Conservation (phyloP, 2,888 invertebrate genomes). For the Dyspetes luteomarginatus region DNA sequence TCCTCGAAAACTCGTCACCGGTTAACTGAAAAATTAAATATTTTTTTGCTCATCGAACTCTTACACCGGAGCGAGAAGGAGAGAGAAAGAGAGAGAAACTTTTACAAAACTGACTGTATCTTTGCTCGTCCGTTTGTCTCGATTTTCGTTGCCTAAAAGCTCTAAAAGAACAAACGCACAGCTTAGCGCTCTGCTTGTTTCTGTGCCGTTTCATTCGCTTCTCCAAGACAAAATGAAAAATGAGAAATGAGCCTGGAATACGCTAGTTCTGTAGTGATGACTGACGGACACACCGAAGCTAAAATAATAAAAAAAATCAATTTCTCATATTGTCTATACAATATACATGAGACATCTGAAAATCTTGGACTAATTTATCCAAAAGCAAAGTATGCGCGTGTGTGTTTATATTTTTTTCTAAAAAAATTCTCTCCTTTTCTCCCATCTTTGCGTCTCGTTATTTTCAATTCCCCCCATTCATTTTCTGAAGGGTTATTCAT, state of each 20-base stretch:
- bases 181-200: too few relatives aligned
- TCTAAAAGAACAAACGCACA: too few relatives aligned
- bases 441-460: too few relatives aligned
- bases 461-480: too few relatives aligned
- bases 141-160: too few relatives aligned
- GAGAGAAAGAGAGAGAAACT: neutral
- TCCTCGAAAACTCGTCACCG: conserved; percentile 56
- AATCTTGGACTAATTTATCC: conserved; percentile 22
- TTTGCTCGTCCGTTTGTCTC: too few relatives aligned
- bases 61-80: neutral
- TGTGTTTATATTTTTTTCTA: neutral
- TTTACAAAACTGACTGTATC: conserved; percentile 1
- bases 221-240: too few relatives aligned
- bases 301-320: conserved; percentile 27
- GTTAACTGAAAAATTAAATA: conserved; percentile 34
- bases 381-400: neutral
- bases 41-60: neutral
- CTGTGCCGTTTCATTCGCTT: too few relatives aligned
- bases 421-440: neutral
- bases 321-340: conserved; percentile 27
- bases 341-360: conserved; percentile 23
- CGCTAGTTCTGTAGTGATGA: conserved; percentile 11
- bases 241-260: conserved; percentile 41
- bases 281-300: neutral
- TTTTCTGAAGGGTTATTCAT: too few relatives aligned